These are phyloP conservation scores for Heteromyza rotundicornis DNA, from an alignment of 2,888 invertebrate genomes.

Conservation along the genomic window DNA sequence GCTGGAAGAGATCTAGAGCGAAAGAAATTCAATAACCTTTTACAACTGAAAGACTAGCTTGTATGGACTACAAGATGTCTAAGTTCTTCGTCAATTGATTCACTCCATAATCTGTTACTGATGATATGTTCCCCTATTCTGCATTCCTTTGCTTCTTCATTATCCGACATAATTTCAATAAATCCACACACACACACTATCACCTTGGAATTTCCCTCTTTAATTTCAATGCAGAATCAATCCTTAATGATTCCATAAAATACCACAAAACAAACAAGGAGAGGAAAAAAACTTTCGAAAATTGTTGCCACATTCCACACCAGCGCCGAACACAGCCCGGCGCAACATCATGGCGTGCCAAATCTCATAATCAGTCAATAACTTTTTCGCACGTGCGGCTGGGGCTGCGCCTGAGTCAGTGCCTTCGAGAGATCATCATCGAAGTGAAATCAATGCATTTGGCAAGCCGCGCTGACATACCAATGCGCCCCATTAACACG, in stretches of 20 bases:
- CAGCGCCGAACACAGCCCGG: slow-evolving; percentile 2
- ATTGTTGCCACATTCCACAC: slow-evolving; percentile 43
- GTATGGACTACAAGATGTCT: no score
- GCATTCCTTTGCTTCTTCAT: background rate
- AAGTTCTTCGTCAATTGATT: no score
- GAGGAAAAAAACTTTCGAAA: slow-evolving; percentile 48
- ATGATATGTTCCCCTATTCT: no score
- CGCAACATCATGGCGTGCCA: slow-evolving; percentile 46
- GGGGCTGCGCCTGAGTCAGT: slow-evolving; percentile 19
- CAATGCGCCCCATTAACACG: slow-evolving; percentile 11
- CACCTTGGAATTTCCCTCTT: background rate
- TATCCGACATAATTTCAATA: background rate
- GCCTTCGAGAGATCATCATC: slow-evolving; percentile 39
- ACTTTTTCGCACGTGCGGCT: slow-evolving; percentile 49
- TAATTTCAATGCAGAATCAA: background rate
- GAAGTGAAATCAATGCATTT: slow-evolving; percentile 53
- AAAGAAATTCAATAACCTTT: no score
- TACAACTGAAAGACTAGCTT: no score
- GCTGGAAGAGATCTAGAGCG: no score
- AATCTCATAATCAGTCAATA: slow-evolving; percentile 56
- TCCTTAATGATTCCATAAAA: no score
- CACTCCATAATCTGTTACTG: no score
- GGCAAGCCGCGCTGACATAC: slow-evolving; percentile 28
- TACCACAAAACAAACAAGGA: background rate
- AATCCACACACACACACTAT: background rate